Base-by-base conservation (phyloP, 2,888 invertebrate genomes). In the Alviniconcha strummeri region DNA sequence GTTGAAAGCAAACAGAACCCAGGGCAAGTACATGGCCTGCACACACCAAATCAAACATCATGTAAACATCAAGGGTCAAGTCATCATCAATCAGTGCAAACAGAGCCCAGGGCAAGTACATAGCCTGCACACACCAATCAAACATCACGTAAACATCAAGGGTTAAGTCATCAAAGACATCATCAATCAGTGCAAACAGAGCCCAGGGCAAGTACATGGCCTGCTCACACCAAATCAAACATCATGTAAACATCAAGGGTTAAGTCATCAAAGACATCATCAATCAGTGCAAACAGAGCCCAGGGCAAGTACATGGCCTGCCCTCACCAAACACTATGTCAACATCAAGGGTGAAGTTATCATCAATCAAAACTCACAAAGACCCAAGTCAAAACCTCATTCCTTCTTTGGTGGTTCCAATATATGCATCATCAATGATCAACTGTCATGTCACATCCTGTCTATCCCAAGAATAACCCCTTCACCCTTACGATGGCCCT, bases 131-230 rank as follows among this genome's bases (percentile, higher is more conserved):
- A 74, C 4, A 67, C 36, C 67, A 67, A 69, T 36, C 36, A 36
- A 36, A 36, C 36, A 36, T 36, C 36, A 36, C 3, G 36, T 36
- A 36, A 36, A 36, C 36, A 36, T 36, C 36, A 36, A 36, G 3
- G 36, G 36, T 36, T 36, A 36, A 36, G 36, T 36, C 36, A 36
- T n/a, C n/a, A n/a, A n/a, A n/a, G n/a, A n/a, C n/a, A n/a, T 36
- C 36, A 36, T 36, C 3, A 36, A 36, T 1, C 36, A 99, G 98
- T 8, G 95, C 97, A 36, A 36, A 96, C 78, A 99, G 95, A 55
- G 99, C 98, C 99, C 99, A 99, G 0, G 99, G 99, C 71, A 99
- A 94, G 93, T 99, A 99, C 96, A 98, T 97, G 0, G 99, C 94
- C 94, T 94, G 89, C 55, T 90, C 19, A 74, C 4, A 67, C 36